phyloP scores from a whole-genome alignment of 1,140 invertebrate genomes.

The Rhyzopertha dominica region DNA sequence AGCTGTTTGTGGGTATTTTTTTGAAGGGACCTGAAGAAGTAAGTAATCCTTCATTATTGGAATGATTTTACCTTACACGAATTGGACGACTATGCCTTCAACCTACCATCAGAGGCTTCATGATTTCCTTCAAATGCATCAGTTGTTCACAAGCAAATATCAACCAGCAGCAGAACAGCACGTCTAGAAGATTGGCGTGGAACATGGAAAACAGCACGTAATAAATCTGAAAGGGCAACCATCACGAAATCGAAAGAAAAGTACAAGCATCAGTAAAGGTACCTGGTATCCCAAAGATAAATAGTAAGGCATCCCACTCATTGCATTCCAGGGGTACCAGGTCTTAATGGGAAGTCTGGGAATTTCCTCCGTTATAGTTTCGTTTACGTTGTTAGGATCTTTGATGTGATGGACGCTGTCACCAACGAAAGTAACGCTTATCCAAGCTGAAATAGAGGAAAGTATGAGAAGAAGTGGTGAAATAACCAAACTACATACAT shows the following conservation, averaged over 20 bases:
- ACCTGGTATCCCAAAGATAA: constrained; percentile 64
- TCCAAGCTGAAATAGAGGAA: constrained; percentile 48
- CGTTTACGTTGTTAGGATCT: constrained; percentile 65
- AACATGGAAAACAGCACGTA: constrained; percentile 66
- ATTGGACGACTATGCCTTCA: background rate
- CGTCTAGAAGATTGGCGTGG: constrained; percentile 67
- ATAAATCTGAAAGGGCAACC: constrained; percentile 57
- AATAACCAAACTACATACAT: constrained; percentile 42
- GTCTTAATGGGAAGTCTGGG: constrained; percentile 69
- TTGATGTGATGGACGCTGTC: constrained; percentile 62
- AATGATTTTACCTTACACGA: background rate
- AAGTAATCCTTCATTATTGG: too few relatives aligned
- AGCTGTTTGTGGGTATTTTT: too few relatives aligned
- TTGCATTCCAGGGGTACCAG: constrained; percentile 70
- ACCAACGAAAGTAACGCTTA: constrained; percentile 69
- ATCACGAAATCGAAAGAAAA: background rate
- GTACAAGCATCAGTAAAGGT: constrained; percentile 10
- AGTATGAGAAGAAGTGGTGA: constrained; percentile 5
- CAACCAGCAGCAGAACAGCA: constrained; percentile 76
- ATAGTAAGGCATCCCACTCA: constrained; percentile 60
- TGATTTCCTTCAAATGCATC: constrained; percentile 75
- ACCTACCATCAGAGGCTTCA: constrained; percentile 69
- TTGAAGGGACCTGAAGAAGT: too few relatives aligned
- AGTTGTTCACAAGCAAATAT: constrained; percentile 79
- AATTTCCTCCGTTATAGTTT: constrained; percentile 60